Percentiles rank a stretch among this genome's conserved stretches.
Conservation (phyloP, 2,113 vertebrate genomes). For the Merops nubicus region DNA sequence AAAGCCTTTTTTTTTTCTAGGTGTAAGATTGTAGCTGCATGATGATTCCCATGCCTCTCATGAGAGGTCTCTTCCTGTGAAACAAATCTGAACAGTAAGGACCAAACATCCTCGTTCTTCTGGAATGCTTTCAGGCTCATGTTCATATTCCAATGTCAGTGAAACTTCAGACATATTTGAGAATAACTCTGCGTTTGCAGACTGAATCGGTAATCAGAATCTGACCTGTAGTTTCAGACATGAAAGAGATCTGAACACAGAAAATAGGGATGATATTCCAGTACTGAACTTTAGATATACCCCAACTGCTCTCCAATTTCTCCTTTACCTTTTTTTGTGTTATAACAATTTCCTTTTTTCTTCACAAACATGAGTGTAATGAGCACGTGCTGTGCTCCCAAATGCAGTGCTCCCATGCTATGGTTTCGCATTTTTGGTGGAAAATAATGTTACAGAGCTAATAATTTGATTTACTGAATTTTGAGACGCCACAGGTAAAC, state of each 20-base stretch:
- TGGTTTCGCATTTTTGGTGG: background rate
- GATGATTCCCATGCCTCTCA: background rate
- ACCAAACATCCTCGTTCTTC: background rate
- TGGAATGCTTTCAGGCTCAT: background rate
- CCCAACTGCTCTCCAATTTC: background rate
- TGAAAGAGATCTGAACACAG: background rate
- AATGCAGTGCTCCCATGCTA: background rate
- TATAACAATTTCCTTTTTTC: background rate
- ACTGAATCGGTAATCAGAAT: background rate
- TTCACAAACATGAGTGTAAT: background rate
- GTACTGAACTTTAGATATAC: background rate
- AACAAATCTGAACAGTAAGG: background rate
- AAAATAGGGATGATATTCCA: background rate
- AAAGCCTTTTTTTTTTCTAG: background rate
- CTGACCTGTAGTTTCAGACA: background rate
- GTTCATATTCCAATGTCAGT: background rate
- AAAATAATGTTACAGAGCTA: background rate
- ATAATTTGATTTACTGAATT: background rate
- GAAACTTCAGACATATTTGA: background rate
- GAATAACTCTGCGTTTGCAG: background rate
- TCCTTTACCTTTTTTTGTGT: background rate
- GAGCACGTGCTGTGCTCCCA: background rate
- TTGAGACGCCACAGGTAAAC: background rate
- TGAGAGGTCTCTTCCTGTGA: background rate
- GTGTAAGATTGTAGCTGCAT: background rate